Conservation (phyloP, 2,113 vertebrate species). For the Alethe castanea region DNA sequence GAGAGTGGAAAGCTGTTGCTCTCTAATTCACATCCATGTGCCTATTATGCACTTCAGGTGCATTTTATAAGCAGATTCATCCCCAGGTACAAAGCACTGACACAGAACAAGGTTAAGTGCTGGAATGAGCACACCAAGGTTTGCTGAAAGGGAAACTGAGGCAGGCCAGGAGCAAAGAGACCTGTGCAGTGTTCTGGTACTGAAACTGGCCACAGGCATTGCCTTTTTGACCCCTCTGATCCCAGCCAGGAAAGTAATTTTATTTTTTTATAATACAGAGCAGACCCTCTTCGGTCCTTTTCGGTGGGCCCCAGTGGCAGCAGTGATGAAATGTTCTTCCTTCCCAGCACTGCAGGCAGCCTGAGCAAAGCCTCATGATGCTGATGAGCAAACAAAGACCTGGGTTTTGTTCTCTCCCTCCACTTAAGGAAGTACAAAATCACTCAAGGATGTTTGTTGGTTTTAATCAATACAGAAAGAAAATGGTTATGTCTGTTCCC, state of each 20-base stretch:
- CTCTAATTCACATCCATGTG: neutral
- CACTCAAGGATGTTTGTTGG: neutral
- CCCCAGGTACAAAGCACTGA: neutral
- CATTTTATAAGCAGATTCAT: neutral
- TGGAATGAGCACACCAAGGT: neutral
- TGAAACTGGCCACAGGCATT: neutral
- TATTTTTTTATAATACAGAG: neutral
- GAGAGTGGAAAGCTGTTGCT: neutral
- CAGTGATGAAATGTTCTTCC: neutral
- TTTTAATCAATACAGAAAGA: constrained; percentile 19
- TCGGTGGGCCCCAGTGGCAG: neutral
- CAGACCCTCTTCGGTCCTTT: neutral
- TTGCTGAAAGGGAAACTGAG: neutral
- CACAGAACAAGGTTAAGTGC: neutral
- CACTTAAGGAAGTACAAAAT: neutral
- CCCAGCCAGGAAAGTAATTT: neutral
- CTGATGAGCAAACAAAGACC: neutral
- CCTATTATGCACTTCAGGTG: neutral
- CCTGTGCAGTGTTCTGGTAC: neutral
- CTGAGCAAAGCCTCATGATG: neutral
- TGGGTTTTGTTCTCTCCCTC: neutral
- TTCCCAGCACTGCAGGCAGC: neutral
- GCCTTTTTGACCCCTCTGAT: neutral
- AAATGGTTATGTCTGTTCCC: neutral
- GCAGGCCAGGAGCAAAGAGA: neutral